These are phyloP conservation scores for Monochamus saltuarius DNA, from an alignment of 1,140 invertebrate species.

Conservation along the genomic window DNA sequence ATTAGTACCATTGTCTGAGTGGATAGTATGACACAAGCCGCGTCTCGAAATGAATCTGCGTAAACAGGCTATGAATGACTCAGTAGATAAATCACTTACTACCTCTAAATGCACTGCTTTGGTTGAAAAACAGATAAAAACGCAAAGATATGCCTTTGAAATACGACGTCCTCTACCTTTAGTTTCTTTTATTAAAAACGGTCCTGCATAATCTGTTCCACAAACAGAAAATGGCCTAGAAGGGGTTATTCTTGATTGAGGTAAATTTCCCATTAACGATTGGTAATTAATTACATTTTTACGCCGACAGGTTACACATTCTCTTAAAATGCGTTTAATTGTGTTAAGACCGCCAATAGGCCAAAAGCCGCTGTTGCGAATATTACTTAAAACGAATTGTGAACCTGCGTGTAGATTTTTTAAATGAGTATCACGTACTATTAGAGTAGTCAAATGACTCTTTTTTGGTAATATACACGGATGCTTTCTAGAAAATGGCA, in stretches of 20 bases:
- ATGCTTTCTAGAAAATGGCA: background rate
- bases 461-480: background rate
- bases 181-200: too few species aligned
- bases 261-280: too few species aligned
- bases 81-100: constrained; percentile 33
- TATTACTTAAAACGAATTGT: constrained; percentile 1
- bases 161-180: too few species aligned
- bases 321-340: constrained; percentile 3
- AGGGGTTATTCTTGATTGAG: too few species aligned
- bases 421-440: constrained; percentile 2
- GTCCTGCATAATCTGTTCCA: too few species aligned
- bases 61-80: constrained; percentile 40
- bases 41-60: constrained; percentile 37
- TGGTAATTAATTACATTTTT: too few species aligned
- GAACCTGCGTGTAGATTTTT: constrained; percentile 8
- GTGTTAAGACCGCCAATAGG: background rate
- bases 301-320: constrained; percentile 9
- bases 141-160: constrained; percentile 37
- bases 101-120: constrained; percentile 46
- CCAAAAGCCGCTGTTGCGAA: constrained; percentile 4
- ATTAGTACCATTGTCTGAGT: constrained; percentile 9
- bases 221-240: too few species aligned
- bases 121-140: constrained; percentile 44
- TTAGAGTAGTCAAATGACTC: constrained; percentile 15
- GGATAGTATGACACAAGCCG: background rate